These are phyloP conservation scores for Drusus annulatus DNA, from an alignment of 1,140 invertebrate species.

Conservation along the genomic window DNA sequence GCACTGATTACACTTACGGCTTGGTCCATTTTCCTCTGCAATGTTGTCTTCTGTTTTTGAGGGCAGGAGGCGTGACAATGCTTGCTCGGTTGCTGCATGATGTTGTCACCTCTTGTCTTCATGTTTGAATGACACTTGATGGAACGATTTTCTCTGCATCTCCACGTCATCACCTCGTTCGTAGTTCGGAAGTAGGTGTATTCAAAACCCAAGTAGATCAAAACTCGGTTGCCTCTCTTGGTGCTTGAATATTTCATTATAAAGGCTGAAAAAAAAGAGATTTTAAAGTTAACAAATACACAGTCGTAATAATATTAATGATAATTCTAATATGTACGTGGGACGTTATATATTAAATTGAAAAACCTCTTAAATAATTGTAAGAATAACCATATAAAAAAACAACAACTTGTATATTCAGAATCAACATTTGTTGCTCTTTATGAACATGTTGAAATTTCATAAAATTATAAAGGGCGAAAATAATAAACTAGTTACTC, in stretches of 20 bases:
- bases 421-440: too few species aligned
- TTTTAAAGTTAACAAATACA: too few species aligned
- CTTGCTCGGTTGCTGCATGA: constrained; percentile 24
- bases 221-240: constrained; percentile 29
- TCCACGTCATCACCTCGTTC: constrained; percentile 42
- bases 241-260: constrained; percentile 25
- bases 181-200: constrained; percentile 39
- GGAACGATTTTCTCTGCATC: constrained; percentile 39
- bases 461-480: too few species aligned
- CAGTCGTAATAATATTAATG: too few species aligned
- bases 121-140: constrained; percentile 40
- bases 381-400: too few species aligned
- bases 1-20: neutral
- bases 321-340: too few species aligned
- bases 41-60: neutral
- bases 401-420: too few species aligned
- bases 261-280: constrained; percentile 38
- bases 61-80: constrained; percentile 42
- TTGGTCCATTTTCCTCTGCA: neutral
- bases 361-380: too few species aligned
- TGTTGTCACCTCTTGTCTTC: constrained; percentile 36
- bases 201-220: constrained; percentile 43
- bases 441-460: too few species aligned
- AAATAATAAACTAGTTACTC: too few species aligned
- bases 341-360: too few species aligned